Conservation (phyloP, 1,140 invertebrate genomes). For the Pseudoatta argentina region DNA sequence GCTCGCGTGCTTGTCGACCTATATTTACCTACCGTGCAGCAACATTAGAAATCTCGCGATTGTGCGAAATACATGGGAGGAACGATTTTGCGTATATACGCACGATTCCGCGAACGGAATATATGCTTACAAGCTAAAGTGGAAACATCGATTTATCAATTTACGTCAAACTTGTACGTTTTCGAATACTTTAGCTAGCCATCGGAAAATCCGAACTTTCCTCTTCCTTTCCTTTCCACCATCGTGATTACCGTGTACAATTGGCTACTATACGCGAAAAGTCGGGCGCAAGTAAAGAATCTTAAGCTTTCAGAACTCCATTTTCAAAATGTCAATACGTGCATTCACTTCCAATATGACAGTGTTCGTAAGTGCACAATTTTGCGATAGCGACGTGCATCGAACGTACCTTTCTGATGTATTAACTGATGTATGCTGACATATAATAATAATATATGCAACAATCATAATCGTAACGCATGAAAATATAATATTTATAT, state of each 20-base stretch:
- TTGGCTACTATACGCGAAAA: slow-evolving; percentile 1
- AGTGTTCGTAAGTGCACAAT: slow-evolving; percentile 20
- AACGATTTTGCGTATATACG: not conserved
- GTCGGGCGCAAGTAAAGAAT: slow-evolving; percentile 22
- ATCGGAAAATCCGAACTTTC: slow-evolving; percentile 28
- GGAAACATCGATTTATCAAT: slow-evolving; percentile 55
- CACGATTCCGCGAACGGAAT: slow-evolving; percentile 11
- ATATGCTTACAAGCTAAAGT: slow-evolving; percentile 21
- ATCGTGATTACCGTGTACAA: slow-evolving; percentile 42
- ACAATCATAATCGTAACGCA: not conserved
- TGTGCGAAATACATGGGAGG: slow-evolving; percentile 1
- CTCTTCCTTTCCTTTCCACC: not conserved
- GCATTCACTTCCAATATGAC: slow-evolving; percentile 4
- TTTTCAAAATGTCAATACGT: slow-evolving; percentile 45
- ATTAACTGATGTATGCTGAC: not conserved
- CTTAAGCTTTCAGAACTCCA: slow-evolving; percentile 31
- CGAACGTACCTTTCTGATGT: slow-evolving; percentile 3
- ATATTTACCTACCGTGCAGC: slow-evolving; percentile 2
- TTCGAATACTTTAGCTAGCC: slow-evolving; percentile 16
- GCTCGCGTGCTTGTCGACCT: slow-evolving; percentile 2
- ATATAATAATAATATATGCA: slow-evolving; percentile 3
- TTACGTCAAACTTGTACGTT: slow-evolving; percentile 33
- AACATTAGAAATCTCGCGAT: slow-evolving; percentile 38
- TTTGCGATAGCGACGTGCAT: not conserved
- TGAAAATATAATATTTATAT: not conserved